phyloP scores from a whole-genome alignment of 2,888 invertebrate genomes.

The Idaea aversata region DNA sequence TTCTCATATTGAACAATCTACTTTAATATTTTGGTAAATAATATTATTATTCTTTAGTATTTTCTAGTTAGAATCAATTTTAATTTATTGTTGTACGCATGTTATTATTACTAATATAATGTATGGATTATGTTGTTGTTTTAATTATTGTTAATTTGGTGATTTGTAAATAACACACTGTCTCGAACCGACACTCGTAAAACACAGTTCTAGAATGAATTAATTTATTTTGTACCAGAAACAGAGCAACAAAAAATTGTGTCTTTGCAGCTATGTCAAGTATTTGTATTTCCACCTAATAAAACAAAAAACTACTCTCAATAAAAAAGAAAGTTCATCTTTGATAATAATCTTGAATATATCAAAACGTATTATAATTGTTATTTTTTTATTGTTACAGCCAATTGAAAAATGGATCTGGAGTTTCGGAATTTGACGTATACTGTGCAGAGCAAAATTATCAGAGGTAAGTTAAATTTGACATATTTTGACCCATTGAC shows the following conservation, averaged over 20 bases:
- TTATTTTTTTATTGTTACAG: conserved; percentile 55
- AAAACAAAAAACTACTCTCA: too few relatives aligned
- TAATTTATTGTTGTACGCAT: background rate
- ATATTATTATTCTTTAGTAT: background rate
- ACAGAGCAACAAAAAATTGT: too few relatives aligned
- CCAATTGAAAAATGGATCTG: conserved; percentile 68
- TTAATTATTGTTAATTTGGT: too few relatives aligned
- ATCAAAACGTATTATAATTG: background rate
- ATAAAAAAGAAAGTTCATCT: too few relatives aligned
- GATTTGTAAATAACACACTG: too few relatives aligned
- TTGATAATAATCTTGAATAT: background rate
- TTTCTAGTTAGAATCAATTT: background rate
- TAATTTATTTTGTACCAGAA: too few relatives aligned
- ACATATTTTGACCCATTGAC: conserved; percentile 3
- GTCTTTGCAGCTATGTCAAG: too few relatives aligned
- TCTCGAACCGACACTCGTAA: too few relatives aligned
- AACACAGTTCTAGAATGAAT: too few relatives aligned
- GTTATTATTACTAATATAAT: too few relatives aligned
- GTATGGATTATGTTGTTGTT: too few relatives aligned
- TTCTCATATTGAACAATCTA: background rate
- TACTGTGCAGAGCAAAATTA: conserved; percentile 56
- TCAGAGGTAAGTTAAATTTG: conserved; percentile 50
- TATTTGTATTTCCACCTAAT: too few relatives aligned
- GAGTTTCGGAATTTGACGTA: conserved; percentile 75
- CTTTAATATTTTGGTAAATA: background rate